These are phyloP conservation scores for Hydropotes inermis DNA, from an alignment of 2,113 vertebrate species.

Conservation along the genomic window DNA sequence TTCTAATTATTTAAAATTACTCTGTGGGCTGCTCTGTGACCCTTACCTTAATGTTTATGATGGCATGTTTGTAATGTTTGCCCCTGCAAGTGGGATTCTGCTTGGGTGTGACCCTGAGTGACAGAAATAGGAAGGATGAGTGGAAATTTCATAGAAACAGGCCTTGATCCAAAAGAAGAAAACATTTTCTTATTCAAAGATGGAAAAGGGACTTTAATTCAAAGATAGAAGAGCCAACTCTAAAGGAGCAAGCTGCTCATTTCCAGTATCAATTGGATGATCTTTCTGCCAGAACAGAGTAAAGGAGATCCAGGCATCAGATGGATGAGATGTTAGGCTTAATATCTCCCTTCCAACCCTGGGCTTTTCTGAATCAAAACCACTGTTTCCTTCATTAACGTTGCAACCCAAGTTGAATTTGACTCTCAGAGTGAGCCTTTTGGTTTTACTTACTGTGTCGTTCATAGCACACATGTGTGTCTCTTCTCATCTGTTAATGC, in stretches of 20 bases:
- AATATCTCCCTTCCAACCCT: not conserved
- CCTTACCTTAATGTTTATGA: not conserved
- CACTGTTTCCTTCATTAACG: not conserved
- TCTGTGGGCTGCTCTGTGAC: not conserved
- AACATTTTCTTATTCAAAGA: not conserved
- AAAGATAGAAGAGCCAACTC: not conserved
- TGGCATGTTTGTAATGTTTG: not conserved
- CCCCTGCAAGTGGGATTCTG: not conserved
- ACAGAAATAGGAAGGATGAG: not conserved
- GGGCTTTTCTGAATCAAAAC: not conserved
- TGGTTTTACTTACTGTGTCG: not conserved
- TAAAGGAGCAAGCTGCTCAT: not conserved
- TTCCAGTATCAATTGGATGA: not conserved
- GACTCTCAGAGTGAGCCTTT: not conserved
- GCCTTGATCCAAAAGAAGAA: not conserved
- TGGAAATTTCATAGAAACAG: not conserved
- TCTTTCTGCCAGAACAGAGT: not conserved
- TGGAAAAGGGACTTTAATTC: not conserved
- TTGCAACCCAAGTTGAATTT: not conserved
- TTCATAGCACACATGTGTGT: not conserved
- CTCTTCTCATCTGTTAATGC: not conserved
- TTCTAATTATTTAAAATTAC: conserved; percentile 2
- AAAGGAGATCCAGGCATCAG: not conserved
- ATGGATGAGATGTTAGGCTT: not conserved
- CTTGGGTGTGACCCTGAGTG: not conserved